phyloP scores from a whole-genome alignment of 2,888 invertebrate species.

The Euclidia mi region DNA sequence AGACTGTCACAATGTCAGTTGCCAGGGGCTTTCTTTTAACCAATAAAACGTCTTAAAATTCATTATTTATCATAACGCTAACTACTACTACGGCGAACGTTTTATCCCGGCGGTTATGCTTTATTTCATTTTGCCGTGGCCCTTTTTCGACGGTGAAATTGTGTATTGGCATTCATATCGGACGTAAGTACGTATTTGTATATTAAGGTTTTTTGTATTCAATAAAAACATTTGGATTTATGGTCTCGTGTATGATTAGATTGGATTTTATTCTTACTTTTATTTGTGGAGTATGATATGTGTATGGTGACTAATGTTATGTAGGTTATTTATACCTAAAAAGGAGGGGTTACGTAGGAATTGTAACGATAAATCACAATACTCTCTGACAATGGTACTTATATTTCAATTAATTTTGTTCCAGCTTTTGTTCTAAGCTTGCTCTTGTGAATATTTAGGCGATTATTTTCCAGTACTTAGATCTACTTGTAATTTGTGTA shows the following conservation, averaged over 20 bases:
- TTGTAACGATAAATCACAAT: conserved; percentile 10
- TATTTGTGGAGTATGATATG: too few species aligned
- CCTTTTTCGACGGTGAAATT: conserved; percentile 25
- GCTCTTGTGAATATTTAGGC: conserved; percentile 32
- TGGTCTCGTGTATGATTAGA: too few species aligned
- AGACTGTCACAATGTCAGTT: conserved; percentile 15
- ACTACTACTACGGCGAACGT: conserved; percentile 26
- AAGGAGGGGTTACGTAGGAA: background rate
- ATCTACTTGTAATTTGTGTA: too few species aligned
- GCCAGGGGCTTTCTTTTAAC: conserved; percentile 14
- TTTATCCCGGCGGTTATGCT: conserved; percentile 27
- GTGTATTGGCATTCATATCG: conserved; percentile 35
- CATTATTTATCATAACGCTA: conserved; percentile 8
- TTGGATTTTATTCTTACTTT: too few species aligned
- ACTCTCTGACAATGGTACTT: background rate
- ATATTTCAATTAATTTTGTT: conserved; percentile 13
- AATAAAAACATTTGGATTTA: too few species aligned
- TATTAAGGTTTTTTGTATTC: too few species aligned
- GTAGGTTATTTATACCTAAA: too few species aligned
- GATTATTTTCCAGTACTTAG: conserved; percentile 43
- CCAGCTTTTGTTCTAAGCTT: conserved; percentile 1
- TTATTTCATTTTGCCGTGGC: conserved; percentile 36
- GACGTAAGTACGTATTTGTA: too few species aligned
- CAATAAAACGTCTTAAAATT: conserved; percentile 16
- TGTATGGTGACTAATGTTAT: too few species aligned